phyloP scores from a whole-genome alignment of 2,113 vertebrate species.

The Pedetes capensis region DNA sequence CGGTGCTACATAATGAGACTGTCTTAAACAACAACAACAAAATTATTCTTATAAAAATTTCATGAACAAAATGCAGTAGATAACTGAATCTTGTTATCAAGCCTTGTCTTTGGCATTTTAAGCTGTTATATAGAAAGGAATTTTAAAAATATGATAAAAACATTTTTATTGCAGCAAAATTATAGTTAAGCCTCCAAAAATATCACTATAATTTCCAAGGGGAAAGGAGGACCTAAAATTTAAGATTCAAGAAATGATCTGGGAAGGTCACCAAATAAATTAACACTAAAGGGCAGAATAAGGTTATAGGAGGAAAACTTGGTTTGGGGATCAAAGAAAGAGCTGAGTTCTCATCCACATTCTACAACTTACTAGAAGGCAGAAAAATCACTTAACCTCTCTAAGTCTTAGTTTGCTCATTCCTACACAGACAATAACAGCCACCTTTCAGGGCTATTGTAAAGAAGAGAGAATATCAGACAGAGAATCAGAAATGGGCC shows the following conservation, averaged over 20 bases:
- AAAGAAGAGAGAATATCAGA: neutral
- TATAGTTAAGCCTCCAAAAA: conserved; percentile 28
- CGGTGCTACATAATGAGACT: no score
- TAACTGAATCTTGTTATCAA: neutral
- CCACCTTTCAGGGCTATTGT: neutral
- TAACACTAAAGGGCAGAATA: neutral
- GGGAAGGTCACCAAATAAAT: neutral
- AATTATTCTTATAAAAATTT: neutral
- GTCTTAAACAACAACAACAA: no score
- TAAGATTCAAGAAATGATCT: conserved; percentile 6
- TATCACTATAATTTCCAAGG: neutral
- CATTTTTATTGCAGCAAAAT: conserved; percentile 42
- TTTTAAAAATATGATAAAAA: neutral
- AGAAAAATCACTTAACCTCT: neutral
- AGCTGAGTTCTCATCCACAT: neutral
- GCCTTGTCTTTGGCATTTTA: conserved; percentile 25
- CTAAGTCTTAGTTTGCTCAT: neutral
- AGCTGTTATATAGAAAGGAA: neutral
- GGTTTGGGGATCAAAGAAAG: neutral
- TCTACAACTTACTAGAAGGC: neutral
- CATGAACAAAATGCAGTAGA: neutral
- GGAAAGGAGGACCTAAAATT: neutral
- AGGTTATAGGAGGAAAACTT: neutral
- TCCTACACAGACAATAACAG: neutral
- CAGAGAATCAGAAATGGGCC: neutral